Conservation (phyloP, 92 coral and sea anemone species). For the Muricea muricata region DNA sequence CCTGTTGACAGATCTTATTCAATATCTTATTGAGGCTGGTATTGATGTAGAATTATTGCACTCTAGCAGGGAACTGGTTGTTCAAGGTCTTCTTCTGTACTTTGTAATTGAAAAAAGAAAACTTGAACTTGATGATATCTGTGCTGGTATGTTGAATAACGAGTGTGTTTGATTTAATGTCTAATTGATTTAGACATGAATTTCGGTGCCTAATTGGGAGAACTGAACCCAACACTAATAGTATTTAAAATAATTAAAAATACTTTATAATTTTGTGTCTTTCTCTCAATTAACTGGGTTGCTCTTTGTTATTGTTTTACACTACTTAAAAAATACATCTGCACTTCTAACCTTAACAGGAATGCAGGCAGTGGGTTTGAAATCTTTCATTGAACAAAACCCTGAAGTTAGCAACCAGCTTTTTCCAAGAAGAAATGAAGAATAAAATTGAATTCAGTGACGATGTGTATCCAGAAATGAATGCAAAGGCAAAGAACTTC, state of each 20-base stretch:
- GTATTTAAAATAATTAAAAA: too few relatives aligned
- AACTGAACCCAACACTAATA: neutral
- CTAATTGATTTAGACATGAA: too few relatives aligned
- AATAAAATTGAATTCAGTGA: neutral
- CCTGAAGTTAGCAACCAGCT: neutral
- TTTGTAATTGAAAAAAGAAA: neutral
- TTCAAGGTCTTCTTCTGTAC: neutral
- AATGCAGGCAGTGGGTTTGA: slow-evolving; percentile 1
- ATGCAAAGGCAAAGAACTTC: neutral
- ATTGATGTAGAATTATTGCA: slow-evolving; percentile 3
- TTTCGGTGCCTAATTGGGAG: neutral
- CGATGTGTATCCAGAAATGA: neutral
- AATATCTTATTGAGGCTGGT: slow-evolving; percentile 17
- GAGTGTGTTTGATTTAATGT: neutral
- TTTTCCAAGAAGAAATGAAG: slow-evolving; percentile 5
- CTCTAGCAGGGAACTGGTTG: slow-evolving; percentile 3
- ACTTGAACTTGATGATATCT: slow-evolving; percentile 9
- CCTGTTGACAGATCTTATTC: neutral
- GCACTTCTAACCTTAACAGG: neutral
- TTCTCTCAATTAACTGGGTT: neutral
- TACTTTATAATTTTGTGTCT: neutral
- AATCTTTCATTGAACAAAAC: neutral
- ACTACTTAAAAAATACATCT: neutral
- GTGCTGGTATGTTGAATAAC: neutral
- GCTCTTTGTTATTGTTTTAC: too few relatives aligned